phyloP scores from a whole-genome alignment of 2,888 invertebrate genomes.

The Polyploca ridens region DNA sequence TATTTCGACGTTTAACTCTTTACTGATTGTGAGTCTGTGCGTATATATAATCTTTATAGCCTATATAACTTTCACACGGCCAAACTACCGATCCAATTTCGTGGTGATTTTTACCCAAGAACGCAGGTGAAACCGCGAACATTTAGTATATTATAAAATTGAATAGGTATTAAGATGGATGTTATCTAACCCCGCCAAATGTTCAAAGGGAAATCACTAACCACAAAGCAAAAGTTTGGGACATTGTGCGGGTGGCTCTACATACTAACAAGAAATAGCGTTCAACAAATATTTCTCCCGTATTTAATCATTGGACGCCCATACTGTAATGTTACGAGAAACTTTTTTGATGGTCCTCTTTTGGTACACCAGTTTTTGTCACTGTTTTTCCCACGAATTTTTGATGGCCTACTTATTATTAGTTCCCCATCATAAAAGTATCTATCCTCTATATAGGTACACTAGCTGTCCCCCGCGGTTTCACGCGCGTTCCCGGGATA shows the following conservation, averaged over 20 bases:
- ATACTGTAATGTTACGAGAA: not conserved
- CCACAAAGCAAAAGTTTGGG: conserved; percentile 7
- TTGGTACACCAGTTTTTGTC: not conserved
- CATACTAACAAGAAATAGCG: conserved; percentile 1
- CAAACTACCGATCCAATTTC: too few species aligned
- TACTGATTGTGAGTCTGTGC: too few species aligned
- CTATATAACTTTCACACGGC: too few species aligned
- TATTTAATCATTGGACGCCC: not conserved
- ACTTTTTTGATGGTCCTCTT: not conserved
- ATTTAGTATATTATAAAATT: not conserved
- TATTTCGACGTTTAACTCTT: too few species aligned
- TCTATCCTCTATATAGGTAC: too few species aligned
- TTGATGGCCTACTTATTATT: too few species aligned
- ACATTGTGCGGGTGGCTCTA: conserved; percentile 1
- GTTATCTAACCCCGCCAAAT: not conserved
- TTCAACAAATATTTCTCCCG: not conserved
- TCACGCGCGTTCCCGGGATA: too few species aligned
- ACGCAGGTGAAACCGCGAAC: not conserved
- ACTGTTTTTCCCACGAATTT: too few species aligned
- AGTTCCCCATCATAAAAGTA: too few species aligned
- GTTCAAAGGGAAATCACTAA: conserved; percentile 2
- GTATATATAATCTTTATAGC: too few species aligned
- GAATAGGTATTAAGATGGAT: not conserved
- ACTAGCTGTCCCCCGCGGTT: too few species aligned
- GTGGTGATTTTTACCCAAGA: too few species aligned